These are phyloP conservation scores for Drosophila limbata DNA, from an alignment of 2,888 invertebrate species.

Conservation along the genomic window DNA sequence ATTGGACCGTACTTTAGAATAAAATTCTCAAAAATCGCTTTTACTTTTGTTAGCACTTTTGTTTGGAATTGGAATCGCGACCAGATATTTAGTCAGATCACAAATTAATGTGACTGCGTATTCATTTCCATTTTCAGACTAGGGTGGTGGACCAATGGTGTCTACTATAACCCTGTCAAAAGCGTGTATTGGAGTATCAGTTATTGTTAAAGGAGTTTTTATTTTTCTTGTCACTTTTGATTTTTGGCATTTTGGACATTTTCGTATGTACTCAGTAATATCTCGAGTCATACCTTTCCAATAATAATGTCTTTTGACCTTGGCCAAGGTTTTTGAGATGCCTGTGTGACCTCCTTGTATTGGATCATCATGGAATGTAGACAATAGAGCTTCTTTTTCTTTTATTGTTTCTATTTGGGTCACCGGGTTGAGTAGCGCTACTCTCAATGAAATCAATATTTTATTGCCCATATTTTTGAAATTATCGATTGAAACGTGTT, in stretches of 20 bases:
- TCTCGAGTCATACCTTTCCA: no score
- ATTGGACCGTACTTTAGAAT: no score
- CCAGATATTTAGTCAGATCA: no score
- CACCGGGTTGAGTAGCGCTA: constrained; percentile 20
- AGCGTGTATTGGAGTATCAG: not conserved
- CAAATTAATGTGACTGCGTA: no score
- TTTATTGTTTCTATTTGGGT: not conserved
- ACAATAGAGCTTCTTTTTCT: constrained; percentile 12
- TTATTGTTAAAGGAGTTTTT: constrained; percentile 2
- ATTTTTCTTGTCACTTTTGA: not conserved
- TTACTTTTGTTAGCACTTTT: no score
- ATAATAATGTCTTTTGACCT: not conserved
- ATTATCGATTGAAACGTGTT: not conserved
- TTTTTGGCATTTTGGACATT: constrained; percentile 16
- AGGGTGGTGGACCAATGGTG: no score
- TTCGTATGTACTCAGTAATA: not conserved
- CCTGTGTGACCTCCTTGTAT: not conserved
- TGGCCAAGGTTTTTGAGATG: not conserved
- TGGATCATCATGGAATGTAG: constrained; percentile 8
- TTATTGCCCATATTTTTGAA: no score
- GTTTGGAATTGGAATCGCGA: no score
- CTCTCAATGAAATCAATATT: constrained; percentile 4
- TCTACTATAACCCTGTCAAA: constrained; percentile 7
- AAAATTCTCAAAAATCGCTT: no score
- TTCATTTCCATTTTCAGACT: no score